A percentile compares a stretch with the other conserved stretches of the same genome.
These are phyloP conservation scores for Cottus gobio DNA, from an alignment of 2,113 vertebrate species.

Conservation along the genomic window DNA sequence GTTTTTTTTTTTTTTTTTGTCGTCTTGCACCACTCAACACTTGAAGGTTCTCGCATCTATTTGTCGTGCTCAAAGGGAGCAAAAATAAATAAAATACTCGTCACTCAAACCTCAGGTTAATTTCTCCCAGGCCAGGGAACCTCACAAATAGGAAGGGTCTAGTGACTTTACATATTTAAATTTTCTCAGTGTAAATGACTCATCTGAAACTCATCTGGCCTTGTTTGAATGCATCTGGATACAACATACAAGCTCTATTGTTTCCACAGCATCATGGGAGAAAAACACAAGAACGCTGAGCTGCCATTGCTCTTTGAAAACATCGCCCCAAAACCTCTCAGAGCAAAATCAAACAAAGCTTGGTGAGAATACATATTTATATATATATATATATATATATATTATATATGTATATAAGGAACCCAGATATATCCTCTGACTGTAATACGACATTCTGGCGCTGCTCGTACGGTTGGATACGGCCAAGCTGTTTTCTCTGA, in stretches of 20 bases:
- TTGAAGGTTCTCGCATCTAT: conserved; percentile 22
- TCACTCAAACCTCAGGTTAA: conserved; percentile 1
- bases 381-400: background rate
- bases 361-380: background rate
- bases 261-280: conserved; percentile 21
- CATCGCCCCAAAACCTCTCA: background rate
- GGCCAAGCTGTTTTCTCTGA: conserved; percentile 54
- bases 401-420: too few species aligned
- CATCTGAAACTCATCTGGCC: background rate
- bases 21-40: background rate
- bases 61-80: background rate
- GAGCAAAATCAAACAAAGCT: background rate
- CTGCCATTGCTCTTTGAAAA: background rate
- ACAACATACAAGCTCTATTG: background rate
- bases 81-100: conserved; percentile 23
- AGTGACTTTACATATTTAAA: background rate
- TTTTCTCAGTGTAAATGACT: background rate
- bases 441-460: background rate
- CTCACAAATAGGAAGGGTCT: background rate
- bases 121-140: background rate
- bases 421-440: background rate
- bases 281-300: background rate
- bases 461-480: conserved; percentile 35
- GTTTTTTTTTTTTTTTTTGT: background rate
- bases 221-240: background rate